phyloP scores from a whole-genome alignment of 2,888 invertebrate species.

The Mesorhabditis belari region DNA sequence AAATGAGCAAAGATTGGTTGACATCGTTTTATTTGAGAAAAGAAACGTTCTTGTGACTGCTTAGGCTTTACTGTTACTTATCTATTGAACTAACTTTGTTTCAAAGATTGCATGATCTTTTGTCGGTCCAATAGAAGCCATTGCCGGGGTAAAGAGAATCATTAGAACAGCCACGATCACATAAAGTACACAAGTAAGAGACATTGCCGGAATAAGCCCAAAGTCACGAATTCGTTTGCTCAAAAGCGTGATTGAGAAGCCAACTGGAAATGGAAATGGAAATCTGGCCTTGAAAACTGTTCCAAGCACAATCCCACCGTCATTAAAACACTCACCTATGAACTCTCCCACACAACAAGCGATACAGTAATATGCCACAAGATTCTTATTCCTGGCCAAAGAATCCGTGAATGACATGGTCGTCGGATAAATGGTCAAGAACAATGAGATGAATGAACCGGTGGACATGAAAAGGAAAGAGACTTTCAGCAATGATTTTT shows the following conservation, averaged over 20 bases:
- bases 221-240: background rate
- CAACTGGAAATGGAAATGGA: too few species aligned
- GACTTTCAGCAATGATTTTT: too few species aligned
- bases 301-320: too few species aligned
- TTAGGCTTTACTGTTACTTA: too few species aligned
- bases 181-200: background rate
- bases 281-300: too few species aligned
- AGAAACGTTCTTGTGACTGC: background rate
- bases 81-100: background rate
- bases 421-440: background rate
- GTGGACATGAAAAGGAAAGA: too few species aligned
- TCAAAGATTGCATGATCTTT: background rate
- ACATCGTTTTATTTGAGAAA: too few species aligned
- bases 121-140: background rate
- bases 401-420: background rate
- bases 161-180: background rate
- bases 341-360: background rate
- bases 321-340: too few species aligned
- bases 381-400: background rate
- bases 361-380: background rate
- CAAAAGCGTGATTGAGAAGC: background rate
- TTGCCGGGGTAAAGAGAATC: background rate
- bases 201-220: background rate
- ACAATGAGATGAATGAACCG: background rate
- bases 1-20: too few species aligned